A percentile compares a stretch with the other conserved stretches of the same genome.
These are phyloP conservation scores for Harpalus rufipes DNA, from an alignment of 2,888 invertebrate genomes.

Conservation along the genomic window DNA sequence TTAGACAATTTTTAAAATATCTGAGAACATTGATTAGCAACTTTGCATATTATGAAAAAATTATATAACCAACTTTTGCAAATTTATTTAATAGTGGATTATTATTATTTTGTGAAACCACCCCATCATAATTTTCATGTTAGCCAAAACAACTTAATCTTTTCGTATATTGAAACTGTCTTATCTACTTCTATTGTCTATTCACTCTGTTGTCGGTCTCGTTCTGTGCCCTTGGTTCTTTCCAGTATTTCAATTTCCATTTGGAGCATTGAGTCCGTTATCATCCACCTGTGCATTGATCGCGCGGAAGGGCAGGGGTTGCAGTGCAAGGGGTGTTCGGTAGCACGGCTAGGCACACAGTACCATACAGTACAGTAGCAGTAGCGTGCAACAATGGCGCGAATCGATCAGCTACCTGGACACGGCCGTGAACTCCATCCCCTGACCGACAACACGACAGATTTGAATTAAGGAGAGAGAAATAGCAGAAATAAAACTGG, in stretches of 20 bases:
- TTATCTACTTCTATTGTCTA: no score
- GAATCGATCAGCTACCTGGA: constrained; percentile 53
- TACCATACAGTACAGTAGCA: constrained; percentile 1
- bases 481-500: background rate
- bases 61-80: no score
- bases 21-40: no score
- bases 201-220: no score
- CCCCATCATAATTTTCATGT: no score
- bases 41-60: no score
- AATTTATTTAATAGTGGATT: no score
- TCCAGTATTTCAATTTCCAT: background rate
- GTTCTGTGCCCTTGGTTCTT: no score
- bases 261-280: background rate
- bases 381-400: constrained; percentile 50
- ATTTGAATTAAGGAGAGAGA: background rate
- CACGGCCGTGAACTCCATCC: constrained; percentile 52
- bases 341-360: constrained; percentile 12
- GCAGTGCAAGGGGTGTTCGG: constrained; percentile 15
- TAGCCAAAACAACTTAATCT: no score
- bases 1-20: no score
- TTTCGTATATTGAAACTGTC: no score
- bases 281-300: constrained; percentile 60
- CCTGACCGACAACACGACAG: constrained; percentile 13
- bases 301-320: constrained; percentile 16
- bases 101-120: no score